Conservation (phyloP, 2,113 vertebrate species). For the Siniperca chuatsi region DNA sequence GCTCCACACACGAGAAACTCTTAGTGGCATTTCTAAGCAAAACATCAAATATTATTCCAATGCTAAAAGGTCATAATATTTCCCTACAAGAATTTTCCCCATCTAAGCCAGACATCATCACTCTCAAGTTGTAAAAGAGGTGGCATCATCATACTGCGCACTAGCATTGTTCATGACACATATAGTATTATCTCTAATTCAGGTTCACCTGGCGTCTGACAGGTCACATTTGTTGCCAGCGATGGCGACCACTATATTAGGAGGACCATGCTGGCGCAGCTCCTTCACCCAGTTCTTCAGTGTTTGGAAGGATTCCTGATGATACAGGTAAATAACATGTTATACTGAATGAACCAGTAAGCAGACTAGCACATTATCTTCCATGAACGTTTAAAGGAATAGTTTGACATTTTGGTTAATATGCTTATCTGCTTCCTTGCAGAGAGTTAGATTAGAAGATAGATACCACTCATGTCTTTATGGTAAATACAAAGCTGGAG, state of each 20-base stretch:
- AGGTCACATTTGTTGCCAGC: constrained; percentile 98
- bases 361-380: not conserved
- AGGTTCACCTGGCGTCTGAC: constrained; percentile 91
- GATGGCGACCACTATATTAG: constrained; percentile 97
- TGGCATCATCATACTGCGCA: not conserved
- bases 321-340: constrained; percentile 25
- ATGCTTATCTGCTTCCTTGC: not conserved
- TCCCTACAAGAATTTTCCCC: not conserved
- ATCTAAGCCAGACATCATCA: not conserved
- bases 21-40: not conserved
- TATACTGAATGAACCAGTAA: constrained; percentile 1
- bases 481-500: not conserved
- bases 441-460: not conserved
- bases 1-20: not conserved
- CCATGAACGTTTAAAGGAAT: not conserved
- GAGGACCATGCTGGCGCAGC: constrained; percentile 95
- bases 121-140: not conserved
- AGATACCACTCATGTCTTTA: not conserved
- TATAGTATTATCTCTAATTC: not conserved
- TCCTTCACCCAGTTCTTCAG: constrained; percentile 99
- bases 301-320: constrained; percentile 95
- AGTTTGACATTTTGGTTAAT: not conserved
- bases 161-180: not conserved
- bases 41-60: constrained; percentile 6
- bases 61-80: not conserved